Base-by-base conservation (phyloP, 1,140 invertebrate genomes). In the Tetranychus cinnabarinus region DNA sequence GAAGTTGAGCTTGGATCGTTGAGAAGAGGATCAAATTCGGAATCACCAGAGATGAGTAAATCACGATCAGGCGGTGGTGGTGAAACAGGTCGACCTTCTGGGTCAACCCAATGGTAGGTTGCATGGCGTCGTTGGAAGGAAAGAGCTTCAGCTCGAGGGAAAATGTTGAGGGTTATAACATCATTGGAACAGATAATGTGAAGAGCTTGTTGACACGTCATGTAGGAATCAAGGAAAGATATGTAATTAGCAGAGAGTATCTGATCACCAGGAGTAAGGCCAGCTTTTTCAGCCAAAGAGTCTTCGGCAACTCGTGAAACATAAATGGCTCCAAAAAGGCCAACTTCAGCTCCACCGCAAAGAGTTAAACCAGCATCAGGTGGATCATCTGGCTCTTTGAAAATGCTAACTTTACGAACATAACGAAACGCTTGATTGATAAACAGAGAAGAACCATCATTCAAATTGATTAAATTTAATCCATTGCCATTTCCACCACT, bases 61-160 rank as follows among this genome's bases (percentile, higher is more conserved):
- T 35, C 37, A 34, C 55, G 42, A 42, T 82, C 61, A 86, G 75
- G 67, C 60, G 80, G 76, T 42, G 85, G 88, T 23, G 88, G 88
- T 1, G 86, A 89, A 5, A 85, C 85, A 0, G 86, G 83, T 61
- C 86, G 75, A 35, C 87, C 88, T 66, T 86, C 82, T 37, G 85
- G 77, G 71, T 91, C 86, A 77, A 90, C 88, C 88, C 88, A 92
- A 23, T 84, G 85, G 73, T 88, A 91, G 31, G 82, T 84, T 65
- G 88, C 84, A 46, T 84, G 78, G 64, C 61, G 35, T 7, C 39
- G 55, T 6, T 50, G 39, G 33, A 34, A 50, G 12, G 61, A 4
- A 8, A 62, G 42, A 23, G 61, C 61, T 36, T 60, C 47, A 3
- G n/a, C 15, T 52, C 56, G 12, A 10, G 61, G 56, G 6, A 58